phyloP scores from a whole-genome alignment of 2,797 vertebrate species.

The Sebastes elongatus region DNA sequence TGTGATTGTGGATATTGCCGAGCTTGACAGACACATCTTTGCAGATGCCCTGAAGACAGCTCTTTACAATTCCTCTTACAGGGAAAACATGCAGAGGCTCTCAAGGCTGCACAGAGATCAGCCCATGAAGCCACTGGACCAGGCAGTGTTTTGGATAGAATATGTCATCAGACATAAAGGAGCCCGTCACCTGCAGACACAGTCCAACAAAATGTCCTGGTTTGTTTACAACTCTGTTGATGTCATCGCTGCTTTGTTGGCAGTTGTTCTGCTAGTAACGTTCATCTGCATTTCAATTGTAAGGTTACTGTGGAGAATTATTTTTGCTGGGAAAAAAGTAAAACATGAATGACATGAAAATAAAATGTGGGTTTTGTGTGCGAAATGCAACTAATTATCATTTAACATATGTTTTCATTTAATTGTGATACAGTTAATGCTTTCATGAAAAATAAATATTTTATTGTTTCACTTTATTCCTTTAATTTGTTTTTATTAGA shows the following conservation, averaged over 20 bases:
- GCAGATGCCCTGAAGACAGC: conserved; percentile 65
- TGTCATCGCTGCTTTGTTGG: conserved; percentile 61
- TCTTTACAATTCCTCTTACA: conserved; percentile 74
- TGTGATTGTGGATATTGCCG: conserved; percentile 64
- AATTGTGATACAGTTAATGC: not conserved
- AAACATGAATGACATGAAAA: conserved; percentile 52
- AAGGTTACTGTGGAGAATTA: conserved; percentile 34
- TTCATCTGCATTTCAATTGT: conserved; percentile 34
- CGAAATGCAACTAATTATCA: not conserved
- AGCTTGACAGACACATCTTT: conserved; percentile 63
- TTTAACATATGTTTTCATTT: not conserved
- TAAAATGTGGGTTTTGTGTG: not conserved
- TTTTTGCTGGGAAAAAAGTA: conserved; percentile 42
- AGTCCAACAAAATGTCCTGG: conserved; percentile 77
- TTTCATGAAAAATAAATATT: not conserved
- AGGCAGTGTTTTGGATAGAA: conserved; percentile 82
- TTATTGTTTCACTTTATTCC: not conserved
- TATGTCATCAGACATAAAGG: conserved; percentile 82
- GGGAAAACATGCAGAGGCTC: conserved; percentile 76
- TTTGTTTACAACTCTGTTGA: conserved; percentile 75
- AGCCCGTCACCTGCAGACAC: conserved; percentile 72
- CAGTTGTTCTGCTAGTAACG: conserved; percentile 7
- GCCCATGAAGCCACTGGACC: conserved; percentile 73
- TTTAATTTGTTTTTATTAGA: not conserved
- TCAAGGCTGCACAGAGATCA: conserved; percentile 78